These are phyloP conservation scores for Sorex araneus DNA, from an alignment of 2,113 vertebrate species.

Conservation along the genomic window DNA sequence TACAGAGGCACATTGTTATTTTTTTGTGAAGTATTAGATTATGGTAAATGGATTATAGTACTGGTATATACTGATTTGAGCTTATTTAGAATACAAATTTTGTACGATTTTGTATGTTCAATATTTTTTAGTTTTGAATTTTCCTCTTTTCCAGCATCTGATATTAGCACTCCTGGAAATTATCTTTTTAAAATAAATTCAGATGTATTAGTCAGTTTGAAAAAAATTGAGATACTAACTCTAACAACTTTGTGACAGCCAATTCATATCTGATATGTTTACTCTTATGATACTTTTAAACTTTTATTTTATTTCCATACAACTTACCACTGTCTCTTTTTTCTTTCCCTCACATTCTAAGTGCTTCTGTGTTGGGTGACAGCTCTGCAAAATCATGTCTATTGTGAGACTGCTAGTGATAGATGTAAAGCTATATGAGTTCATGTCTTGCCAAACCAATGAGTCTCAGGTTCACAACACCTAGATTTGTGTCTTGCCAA, in stretches of 20 bases:
- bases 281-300: background rate
- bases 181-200: constrained; percentile 8
- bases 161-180: constrained; percentile 1
- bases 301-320: constrained; percentile 48
- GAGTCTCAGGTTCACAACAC: no score
- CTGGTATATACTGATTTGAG: background rate
- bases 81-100: constrained; percentile 38
- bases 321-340: background rate
- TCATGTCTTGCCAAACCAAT: no score
- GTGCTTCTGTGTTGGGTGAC: no score
- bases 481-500: no score
- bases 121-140: constrained; percentile 48
- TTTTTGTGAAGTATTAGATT: no score
- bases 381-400: no score
- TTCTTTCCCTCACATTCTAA: no score
- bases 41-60: no score
- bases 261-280: background rate
- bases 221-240: constrained; percentile 30
- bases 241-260: background rate
- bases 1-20: background rate
- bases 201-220: no score
- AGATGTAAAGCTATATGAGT: no score
- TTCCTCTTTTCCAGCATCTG: constrained; percentile 34
- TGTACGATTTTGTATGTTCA: constrained; percentile 26
- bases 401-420: no score